phyloP scores from a whole-genome alignment of 2,797 vertebrate genomes.

The Xenops minutus region DNA sequence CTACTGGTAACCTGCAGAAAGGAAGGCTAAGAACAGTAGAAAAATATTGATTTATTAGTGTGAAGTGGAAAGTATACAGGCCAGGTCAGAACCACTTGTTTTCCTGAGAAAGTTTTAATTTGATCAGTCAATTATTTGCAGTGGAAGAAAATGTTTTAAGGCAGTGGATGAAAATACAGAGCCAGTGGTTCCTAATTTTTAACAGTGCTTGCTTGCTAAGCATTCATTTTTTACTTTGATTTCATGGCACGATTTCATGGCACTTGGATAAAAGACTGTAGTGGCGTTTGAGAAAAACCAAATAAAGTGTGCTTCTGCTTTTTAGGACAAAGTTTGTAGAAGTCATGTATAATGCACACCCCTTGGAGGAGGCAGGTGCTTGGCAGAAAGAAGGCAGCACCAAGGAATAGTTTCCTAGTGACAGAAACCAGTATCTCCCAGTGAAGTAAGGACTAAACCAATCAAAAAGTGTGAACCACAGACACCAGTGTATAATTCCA shows the following conservation, averaged over 20 bases:
- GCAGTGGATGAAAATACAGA: neutral
- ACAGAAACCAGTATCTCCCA: slow-evolving; percentile 21
- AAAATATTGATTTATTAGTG: slow-evolving; percentile 14
- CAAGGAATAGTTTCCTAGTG: neutral
- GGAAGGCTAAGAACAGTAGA: neutral
- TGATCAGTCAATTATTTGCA: neutral
- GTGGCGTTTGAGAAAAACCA: neutral
- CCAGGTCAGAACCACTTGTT: neutral
- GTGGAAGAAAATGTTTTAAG: neutral
- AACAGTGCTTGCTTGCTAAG: neutral
- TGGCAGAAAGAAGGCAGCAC: neutral
- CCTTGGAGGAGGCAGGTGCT: neutral
- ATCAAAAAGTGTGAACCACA: slow-evolving; percentile 53
- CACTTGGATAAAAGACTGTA: neutral
- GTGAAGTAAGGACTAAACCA: slow-evolving; percentile 28
- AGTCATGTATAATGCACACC: fast-evolving
- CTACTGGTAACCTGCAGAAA: neutral
- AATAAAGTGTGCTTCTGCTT: neutral
- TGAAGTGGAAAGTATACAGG: neutral
- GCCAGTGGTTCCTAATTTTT: neutral
- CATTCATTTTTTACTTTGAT: neutral
- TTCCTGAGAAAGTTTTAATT: slow-evolving; percentile 11
- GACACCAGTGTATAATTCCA: slow-evolving; percentile 57
- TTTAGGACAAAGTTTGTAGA: neutral
- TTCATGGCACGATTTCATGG: neutral